Evolutionary conservation across 1,140 invertebrate species (phyloP).

Genomic region (Eumeta japonica): DNA sequence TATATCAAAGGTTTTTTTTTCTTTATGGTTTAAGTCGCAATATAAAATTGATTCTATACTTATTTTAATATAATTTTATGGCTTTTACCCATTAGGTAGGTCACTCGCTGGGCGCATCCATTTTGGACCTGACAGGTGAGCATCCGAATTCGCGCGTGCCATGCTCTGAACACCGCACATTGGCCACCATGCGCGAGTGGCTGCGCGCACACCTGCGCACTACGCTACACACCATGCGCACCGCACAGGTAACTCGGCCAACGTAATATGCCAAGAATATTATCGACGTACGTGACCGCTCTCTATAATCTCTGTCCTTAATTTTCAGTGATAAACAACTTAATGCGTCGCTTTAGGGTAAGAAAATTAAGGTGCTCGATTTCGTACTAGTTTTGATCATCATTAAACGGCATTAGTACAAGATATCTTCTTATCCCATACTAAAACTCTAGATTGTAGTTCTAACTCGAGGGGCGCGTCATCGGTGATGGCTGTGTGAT

Average conservation of each 20-base stretch:
- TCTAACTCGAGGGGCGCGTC: slow-evolving; percentile 15
- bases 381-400: too few relatives aligned
- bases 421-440: too few relatives aligned
- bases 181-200: slow-evolving; percentile 71
- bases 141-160: slow-evolving; percentile 80
- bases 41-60: not conserved
- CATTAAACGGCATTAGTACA: too few relatives aligned
- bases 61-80: too few relatives aligned
- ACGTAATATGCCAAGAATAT: too few relatives aligned
- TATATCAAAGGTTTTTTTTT: too few relatives aligned
- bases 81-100: too few relatives aligned
- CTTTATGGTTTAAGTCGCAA: not conserved
- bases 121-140: slow-evolving; percentile 75
- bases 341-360: slow-evolving; percentile 27
- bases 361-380: too few relatives aligned
- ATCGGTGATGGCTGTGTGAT: too few relatives aligned
- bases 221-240: too few relatives aligned
- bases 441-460: too few relatives aligned
- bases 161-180: slow-evolving; percentile 73
- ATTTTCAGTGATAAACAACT: slow-evolving; percentile 47
- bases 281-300: too few relatives aligned
- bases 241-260: slow-evolving; percentile 36
- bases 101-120: slow-evolving; percentile 74
- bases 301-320: slow-evolving; percentile 31
- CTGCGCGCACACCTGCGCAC: slow-evolving; percentile 57